A percentile compares a stretch with the other conserved stretches of the same genome.
These are phyloP conservation scores for Amiota mariae DNA, from an alignment of 2,888 invertebrate species.

Conservation along the genomic window DNA sequence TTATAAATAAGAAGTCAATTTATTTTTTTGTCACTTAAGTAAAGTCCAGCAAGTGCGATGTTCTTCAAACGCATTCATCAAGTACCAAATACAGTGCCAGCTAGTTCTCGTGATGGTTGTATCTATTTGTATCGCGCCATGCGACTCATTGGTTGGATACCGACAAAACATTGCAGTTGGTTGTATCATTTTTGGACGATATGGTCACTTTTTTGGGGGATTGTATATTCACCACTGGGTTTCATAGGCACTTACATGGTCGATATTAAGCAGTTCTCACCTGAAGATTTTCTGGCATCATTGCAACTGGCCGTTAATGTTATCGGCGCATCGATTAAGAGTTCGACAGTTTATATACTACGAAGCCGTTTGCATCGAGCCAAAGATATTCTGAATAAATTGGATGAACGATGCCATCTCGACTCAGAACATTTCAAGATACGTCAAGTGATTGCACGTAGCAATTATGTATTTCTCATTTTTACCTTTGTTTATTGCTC, in stretches of 20 bases:
- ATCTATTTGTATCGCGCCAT: conserved; percentile 54
- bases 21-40: too few relatives aligned
- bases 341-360: conserved; percentile 48
- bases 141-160: conserved; percentile 52
- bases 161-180: conserved; percentile 46
- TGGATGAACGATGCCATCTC: conserved; percentile 52
- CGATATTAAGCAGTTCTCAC: conserved; percentile 49
- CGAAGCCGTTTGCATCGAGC: conserved; percentile 51
- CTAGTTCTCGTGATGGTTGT: conserved; percentile 48
- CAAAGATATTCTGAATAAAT: conserved; percentile 48
- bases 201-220: conserved; percentile 40
- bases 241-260: conserved; percentile 53
- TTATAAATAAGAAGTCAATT: too few relatives aligned
- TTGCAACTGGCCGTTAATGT: conserved; percentile 58
- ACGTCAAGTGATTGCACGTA: conserved; percentile 48
- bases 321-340: conserved; percentile 56
- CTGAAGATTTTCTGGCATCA: conserved; percentile 59
- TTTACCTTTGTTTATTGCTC: conserved; percentile 52
- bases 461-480: conserved; percentile 52
- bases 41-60: conserved; percentile 40
- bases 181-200: conserved; percentile 49
- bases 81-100: conserved; percentile 44
- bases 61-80: conserved; percentile 49
- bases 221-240: conserved; percentile 50
- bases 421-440: conserved; percentile 51